These are phyloP conservation scores for Acipenser ruthenus DNA, from an alignment of 2,797 vertebrate genomes.

Conservation along the genomic window DNA sequence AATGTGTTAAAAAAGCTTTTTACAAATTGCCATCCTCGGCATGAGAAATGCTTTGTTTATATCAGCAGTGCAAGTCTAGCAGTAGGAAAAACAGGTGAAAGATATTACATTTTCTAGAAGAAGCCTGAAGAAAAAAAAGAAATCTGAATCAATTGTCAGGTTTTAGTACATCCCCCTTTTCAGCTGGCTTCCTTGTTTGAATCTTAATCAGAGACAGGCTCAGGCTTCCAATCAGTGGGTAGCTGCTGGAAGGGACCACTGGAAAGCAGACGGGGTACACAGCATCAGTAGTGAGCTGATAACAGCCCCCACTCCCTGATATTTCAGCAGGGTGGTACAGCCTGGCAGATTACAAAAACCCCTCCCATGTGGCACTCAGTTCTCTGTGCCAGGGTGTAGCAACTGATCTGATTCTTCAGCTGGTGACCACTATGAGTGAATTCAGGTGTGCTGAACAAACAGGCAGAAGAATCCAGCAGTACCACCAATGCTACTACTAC, in stretches of 20 bases:
- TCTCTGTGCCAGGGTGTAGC: constrained; percentile 64
- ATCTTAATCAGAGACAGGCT: constrained; percentile 40
- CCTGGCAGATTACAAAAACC: constrained; percentile 71
- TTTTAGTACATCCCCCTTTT: constrained; percentile 32
- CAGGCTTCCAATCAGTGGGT: constrained; percentile 50
- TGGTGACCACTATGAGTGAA: constrained; percentile 11
- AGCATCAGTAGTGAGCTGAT: constrained; percentile 42
- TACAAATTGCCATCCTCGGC: too few relatives aligned
- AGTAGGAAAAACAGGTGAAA: background rate
- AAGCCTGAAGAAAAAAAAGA: constrained; percentile 26
- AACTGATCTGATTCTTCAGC: constrained; percentile 50
- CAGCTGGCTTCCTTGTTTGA: constrained; percentile 35
- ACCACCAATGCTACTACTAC: constrained; percentile 20
- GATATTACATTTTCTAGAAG: constrained; percentile 1
- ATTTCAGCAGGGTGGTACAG: constrained; percentile 57
- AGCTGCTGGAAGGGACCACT: constrained; percentile 56
- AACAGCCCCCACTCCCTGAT: constrained; percentile 36
- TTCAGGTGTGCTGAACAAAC: constrained; percentile 33
- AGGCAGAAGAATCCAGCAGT: constrained; percentile 35
- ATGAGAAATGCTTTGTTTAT: too few relatives aligned
- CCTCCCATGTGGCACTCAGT: constrained; percentile 65
- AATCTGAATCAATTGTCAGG: constrained; percentile 29
- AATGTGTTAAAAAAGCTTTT: too few relatives aligned
- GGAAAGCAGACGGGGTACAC: constrained; percentile 46
- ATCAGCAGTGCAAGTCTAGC: too few relatives aligned